These are phyloP conservation scores for Mycalesis mineus DNA, from an alignment of 2,888 invertebrate species.

Conservation along the genomic window DNA sequence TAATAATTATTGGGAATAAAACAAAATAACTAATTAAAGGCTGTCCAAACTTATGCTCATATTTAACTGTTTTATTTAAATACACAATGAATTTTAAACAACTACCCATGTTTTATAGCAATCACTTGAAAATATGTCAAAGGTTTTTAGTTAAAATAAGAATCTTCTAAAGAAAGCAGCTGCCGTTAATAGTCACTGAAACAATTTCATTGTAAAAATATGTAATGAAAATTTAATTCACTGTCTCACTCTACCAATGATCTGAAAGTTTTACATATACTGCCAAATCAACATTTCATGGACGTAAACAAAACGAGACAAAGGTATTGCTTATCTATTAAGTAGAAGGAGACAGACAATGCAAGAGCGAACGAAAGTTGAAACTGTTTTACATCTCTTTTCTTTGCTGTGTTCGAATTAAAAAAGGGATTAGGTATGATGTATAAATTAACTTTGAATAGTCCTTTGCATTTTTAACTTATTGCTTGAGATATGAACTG, in stretches of 20 bases:
- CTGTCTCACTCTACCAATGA: constrained; percentile 17
- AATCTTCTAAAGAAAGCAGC: no score
- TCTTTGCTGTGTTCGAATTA: constrained; percentile 32
- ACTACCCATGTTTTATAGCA: no score
- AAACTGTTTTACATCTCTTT: constrained; percentile 45
- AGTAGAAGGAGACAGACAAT: constrained; percentile 49
- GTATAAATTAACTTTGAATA: background rate
- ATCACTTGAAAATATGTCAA: no score
- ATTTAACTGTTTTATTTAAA: no score
- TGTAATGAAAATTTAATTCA: no score
- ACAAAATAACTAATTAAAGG: no score
- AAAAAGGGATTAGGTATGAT: constrained; percentile 30
- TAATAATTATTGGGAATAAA: no score
- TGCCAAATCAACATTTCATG: constrained; percentile 57
- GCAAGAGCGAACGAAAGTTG: constrained; percentile 43
- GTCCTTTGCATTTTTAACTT: background rate
- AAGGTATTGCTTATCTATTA: constrained; percentile 50
- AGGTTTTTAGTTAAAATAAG: no score
- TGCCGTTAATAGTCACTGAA: no score
- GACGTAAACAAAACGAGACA: constrained; percentile 69
- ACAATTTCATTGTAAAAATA: background rate
- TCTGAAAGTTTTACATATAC: constrained; percentile 50
- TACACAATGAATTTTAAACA: no score
- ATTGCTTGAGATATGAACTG: no score
- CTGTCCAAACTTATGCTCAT: no score